Evolutionary conservation across 2,797 vertebrate species (phyloP).

Genomic region (Myripristis jacobus): DNA sequence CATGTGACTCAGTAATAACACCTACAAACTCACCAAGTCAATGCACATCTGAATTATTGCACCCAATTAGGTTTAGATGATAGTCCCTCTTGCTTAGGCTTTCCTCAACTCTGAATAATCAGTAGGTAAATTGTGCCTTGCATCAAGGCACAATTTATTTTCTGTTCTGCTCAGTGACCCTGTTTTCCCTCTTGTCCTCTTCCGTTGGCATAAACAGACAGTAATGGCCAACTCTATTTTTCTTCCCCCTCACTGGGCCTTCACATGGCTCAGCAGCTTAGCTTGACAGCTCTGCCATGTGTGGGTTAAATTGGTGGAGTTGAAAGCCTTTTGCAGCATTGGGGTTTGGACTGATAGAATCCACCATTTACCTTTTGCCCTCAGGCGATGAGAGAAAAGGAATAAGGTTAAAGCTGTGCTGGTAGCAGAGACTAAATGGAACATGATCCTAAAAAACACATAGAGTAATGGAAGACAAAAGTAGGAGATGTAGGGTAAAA

Average conservation of each 20-base stretch:
- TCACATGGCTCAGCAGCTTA: conserved; percentile 77
- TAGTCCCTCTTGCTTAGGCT: conserved; percentile 30
- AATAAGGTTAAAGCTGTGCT: conserved; percentile 73
- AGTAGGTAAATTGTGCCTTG: too few species aligned
- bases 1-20: conserved; percentile 19
- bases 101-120: too few species aligned
- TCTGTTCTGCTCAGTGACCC: conserved; percentile 67
- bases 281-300: conserved; percentile 74
- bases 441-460: conserved; percentile 70
- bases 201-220: conserved; percentile 77
- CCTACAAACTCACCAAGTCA: conserved; percentile 26
- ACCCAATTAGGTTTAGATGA: conserved; percentile 59
- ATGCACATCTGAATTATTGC: conserved; percentile 35
- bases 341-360: conserved; percentile 72
- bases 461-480: conserved; percentile 34
- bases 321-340: conserved; percentile 79
- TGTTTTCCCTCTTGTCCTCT: conserved; percentile 49
- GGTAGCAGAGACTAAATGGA: conserved; percentile 72
- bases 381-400: conserved; percentile 65
- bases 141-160: conserved; percentile 64
- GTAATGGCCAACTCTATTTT: conserved; percentile 74
- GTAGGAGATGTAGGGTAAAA: conserved; percentile 12
- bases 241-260: conserved; percentile 77
- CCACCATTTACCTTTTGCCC: conserved; percentile 78
- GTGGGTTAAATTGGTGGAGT: conserved; percentile 77